These are phyloP conservation scores for Griposia aprilina DNA, from an alignment of 2,888 invertebrate genomes.

Conservation along the genomic window DNA sequence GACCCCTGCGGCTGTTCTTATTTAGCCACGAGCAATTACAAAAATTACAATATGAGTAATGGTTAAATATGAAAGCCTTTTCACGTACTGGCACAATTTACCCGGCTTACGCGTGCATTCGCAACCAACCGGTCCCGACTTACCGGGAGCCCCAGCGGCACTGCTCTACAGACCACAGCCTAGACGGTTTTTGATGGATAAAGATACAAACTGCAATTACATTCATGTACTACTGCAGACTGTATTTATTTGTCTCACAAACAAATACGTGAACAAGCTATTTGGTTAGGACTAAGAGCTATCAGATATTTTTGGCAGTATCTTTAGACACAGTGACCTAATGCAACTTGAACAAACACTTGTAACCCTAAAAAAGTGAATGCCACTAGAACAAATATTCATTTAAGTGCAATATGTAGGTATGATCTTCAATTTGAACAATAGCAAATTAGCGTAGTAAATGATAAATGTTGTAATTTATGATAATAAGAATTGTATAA, in stretches of 20 bases:
- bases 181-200: background rate
- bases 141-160: background rate
- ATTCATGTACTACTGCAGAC: background rate
- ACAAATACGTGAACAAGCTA: background rate
- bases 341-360: background rate
- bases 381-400: constrained; percentile 7
- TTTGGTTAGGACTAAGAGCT: background rate
- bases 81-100: background rate
- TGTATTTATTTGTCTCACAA: background rate
- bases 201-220: background rate
- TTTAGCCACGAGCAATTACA: too few relatives aligned
- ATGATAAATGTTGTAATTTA: constrained; percentile 24
- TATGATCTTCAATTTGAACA: constrained; percentile 12
- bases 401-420: background rate
- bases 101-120: background rate
- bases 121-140: background rate
- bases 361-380: background rate
- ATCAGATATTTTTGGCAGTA: background rate
- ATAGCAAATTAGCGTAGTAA: constrained; percentile 30
- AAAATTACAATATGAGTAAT: too few relatives aligned
- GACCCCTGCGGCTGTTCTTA: too few relatives aligned
- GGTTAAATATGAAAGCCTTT: background rate
- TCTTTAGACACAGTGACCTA: background rate
- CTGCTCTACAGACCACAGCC: too few relatives aligned
- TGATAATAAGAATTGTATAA: background rate